These are phyloP conservation scores for Diacarnus erythraeanus DNA, from an alignment of 37 sponge, comb jelly and placozoan genomes.

Conservation along the genomic window DNA sequence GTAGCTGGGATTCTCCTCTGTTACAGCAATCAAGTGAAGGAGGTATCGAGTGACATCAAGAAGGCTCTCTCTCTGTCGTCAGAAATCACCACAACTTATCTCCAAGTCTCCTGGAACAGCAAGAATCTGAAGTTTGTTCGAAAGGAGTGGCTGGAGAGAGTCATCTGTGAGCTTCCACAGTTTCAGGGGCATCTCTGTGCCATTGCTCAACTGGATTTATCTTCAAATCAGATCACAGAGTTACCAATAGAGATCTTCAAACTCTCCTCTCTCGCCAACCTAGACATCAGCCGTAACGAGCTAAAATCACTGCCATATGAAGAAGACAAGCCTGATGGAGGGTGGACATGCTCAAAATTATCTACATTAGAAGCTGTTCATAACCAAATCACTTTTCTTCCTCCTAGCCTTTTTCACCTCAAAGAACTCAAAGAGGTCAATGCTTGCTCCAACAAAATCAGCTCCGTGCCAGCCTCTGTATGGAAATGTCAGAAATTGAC, in stretches of 20 bases:
- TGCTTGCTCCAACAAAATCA: slow-evolving; percentile 59
- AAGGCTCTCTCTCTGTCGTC: neutral
- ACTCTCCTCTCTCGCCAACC: slow-evolving; percentile 36
- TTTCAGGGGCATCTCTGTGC: slow-evolving; percentile 14
- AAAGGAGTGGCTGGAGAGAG: slow-evolving; percentile 55
- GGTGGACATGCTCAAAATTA: slow-evolving; percentile 70
- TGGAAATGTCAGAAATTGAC: slow-evolving; percentile 68
- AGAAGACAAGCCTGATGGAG: slow-evolving; percentile 7
- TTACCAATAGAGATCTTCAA: slow-evolving; percentile 76
- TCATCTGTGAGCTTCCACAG: slow-evolving; percentile 22
- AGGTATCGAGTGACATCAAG: neutral
- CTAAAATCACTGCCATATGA: slow-evolving; percentile 34
- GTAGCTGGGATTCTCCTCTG: slow-evolving; percentile 69
- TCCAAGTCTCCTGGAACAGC: slow-evolving; percentile 46
- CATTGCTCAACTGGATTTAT: slow-evolving; percentile 65
- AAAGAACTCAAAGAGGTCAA: slow-evolving; percentile 55
- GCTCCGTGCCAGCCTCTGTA: slow-evolving; percentile 45
- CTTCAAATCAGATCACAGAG: slow-evolving; percentile 59
- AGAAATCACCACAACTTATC: neutral
- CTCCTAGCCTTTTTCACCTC: slow-evolving; percentile 57
- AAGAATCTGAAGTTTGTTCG: slow-evolving; percentile 47
- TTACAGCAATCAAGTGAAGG: slow-evolving; percentile 46
- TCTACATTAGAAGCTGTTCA: slow-evolving; percentile 32
- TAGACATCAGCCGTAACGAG: slow-evolving; percentile 74
- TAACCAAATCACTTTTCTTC: slow-evolving; percentile 59